These are phyloP conservation scores for Aradophagus sp. DNA, from an alignment of 1,140 invertebrate genomes.

Conservation along the genomic window DNA sequence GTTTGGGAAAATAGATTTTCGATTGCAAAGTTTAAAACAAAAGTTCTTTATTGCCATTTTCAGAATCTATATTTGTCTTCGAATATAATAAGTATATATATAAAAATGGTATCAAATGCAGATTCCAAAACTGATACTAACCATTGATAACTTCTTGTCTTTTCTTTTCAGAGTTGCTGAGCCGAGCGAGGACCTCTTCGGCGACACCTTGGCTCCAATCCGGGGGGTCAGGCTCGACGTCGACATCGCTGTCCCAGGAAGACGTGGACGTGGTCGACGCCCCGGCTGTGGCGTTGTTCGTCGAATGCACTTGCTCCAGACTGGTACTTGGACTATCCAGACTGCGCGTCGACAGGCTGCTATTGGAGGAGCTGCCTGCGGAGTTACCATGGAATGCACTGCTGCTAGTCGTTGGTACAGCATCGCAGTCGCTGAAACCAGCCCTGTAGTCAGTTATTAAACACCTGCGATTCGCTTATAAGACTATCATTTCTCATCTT, in stretches of 20 bases:
- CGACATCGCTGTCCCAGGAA: slow-evolving; percentile 85
- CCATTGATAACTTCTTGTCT: slow-evolving; percentile 98
- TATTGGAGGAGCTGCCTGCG: slow-evolving; percentile 74
- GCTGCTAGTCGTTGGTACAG: slow-evolving; percentile 34
- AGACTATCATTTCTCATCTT: too few species aligned
- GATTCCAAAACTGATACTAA: slow-evolving; percentile 67
- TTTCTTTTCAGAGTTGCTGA: slow-evolving; percentile 89
- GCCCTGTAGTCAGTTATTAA: slow-evolving; percentile 66
- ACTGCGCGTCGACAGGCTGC: slow-evolving; percentile 75
- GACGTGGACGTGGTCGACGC: slow-evolving; percentile 63
- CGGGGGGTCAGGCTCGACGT: slow-evolving; percentile 85
- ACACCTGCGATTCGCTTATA: too few species aligned
- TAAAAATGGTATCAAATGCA: too few species aligned
- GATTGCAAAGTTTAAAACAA: too few species aligned
- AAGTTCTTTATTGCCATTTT: too few species aligned
- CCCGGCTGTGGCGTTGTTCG: slow-evolving; percentile 40
- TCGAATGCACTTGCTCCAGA: slow-evolving; percentile 76
- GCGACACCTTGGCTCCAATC: slow-evolving; percentile 89
- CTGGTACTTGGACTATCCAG: slow-evolving; percentile 77
- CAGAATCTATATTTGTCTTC: too few species aligned
- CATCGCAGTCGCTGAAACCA: slow-evolving; percentile 72
- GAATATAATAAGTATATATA: too few species aligned
- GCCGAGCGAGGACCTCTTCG: slow-evolving; percentile 82
- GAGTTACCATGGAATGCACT: slow-evolving; percentile 71
- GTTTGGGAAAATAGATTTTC: too few species aligned